Conservation (phyloP, 2,113 vertebrate genomes). For the Myotis yumanensis region DNA sequence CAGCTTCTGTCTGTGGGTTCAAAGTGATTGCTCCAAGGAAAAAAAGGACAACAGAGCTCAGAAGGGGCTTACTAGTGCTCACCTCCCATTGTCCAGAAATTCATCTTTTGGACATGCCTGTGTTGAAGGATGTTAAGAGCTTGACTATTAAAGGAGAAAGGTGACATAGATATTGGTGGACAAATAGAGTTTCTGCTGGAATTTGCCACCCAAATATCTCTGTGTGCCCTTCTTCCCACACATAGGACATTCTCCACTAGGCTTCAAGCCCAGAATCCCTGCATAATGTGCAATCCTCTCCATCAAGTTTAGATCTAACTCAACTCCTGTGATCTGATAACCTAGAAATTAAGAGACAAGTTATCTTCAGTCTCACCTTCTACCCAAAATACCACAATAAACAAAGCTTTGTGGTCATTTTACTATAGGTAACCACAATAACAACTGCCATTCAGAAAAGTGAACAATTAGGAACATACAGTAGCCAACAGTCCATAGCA, state of each 20-base stretch:
- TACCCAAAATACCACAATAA: conserved; percentile 58
- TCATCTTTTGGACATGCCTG: background rate
- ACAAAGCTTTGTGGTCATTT: conserved; percentile 52
- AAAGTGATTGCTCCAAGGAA: background rate
- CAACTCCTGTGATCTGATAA: conserved; percentile 31
- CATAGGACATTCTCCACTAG: background rate
- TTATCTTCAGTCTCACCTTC: conserved; percentile 41
- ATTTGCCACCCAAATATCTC: background rate
- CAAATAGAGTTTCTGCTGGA: background rate
- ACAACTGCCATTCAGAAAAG: conserved; percentile 59
- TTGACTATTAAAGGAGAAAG: background rate
- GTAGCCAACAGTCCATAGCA: background rate
- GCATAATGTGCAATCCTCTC: background rate
- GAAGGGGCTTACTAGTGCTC: background rate
- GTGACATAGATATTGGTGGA: background rate
- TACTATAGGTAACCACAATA: conserved; percentile 56
- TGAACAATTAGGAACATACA: background rate
- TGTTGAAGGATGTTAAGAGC: background rate
- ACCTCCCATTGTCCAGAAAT: background rate
- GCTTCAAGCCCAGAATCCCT: background rate
- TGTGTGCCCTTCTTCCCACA: background rate
- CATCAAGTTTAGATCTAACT: background rate
- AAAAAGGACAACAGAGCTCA: background rate
- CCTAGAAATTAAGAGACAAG: conserved; percentile 35
- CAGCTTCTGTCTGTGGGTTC: background rate